Base-by-base conservation (phyloP, 2,888 invertebrate genomes). In the Lasioglossum figueresi region DNA sequence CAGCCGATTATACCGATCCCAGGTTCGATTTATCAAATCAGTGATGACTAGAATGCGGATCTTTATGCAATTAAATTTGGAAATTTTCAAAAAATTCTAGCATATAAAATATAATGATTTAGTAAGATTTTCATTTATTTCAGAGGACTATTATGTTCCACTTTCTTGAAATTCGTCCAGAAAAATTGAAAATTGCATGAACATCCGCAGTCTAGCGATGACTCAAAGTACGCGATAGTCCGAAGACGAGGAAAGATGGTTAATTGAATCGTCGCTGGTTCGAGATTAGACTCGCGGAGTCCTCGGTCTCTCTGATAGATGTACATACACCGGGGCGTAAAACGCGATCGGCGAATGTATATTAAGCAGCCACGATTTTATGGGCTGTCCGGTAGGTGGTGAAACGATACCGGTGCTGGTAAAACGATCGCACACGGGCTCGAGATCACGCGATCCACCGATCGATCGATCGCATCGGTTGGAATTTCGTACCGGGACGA, bases 241-340 rank as follows among this genome's bases (percentile, higher is more conserved):
- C 16, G 16, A 23, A 5, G 34, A 56, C 52, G 34, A 48, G 63
- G 66, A 83, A 68, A 72, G 56, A 80, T 45, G 76, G 71, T 40
- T 66, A 82, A 86, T 86, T 82, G 85, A 79, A 82, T 80, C 73
- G 80, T 85, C 76, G 73, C 72, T 59, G 80, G 77, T 83, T 83
- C 80, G 80, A 84, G 85, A 85, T 83, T 83, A 85, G 80, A 80
- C 76, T 40, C 76, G 37, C 78, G 37, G 16, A 19, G 52, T 37
- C 56, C 40, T 0, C 27, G 34, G 27, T 16, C 19, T 52, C 23
- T n/a, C 52, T 52, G 2, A 48, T 23, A 48, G 8, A 6, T 52
- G 6, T 14, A 14, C 3, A 43, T 12, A 45, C 10, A 23, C 23
- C 75, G 31, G 59, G n/a, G 16, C 72, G 31, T 82, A 82, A 78